Evolutionary conservation across 2,113 vertebrate genomes (phyloP).

Genomic region (Stigmatopora nigra): DNA sequence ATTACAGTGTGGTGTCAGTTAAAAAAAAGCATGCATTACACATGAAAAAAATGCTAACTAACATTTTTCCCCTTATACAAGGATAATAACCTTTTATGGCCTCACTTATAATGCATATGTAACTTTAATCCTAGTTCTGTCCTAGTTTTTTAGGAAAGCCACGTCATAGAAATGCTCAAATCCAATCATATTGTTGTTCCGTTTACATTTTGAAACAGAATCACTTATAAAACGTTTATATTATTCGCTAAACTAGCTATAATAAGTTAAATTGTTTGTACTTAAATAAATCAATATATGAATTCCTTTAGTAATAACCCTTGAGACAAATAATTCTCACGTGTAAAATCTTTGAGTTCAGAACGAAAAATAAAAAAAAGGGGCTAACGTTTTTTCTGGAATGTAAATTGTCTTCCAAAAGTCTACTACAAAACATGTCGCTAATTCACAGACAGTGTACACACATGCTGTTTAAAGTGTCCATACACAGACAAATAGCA

Average conservation of each 20-base stretch:
- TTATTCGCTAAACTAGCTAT: slow-evolving; percentile 76
- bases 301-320: slow-evolving; percentile 69
- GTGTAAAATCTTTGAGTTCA: slow-evolving; percentile 51
- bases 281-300: slow-evolving; percentile 80
- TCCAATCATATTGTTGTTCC: slow-evolving; percentile 48
- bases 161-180: slow-evolving; percentile 48
- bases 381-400: slow-evolving; percentile 57
- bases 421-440: slow-evolving; percentile 56
- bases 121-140: slow-evolving; percentile 33
- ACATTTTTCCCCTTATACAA: slow-evolving; percentile 48
- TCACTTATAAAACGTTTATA: slow-evolving; percentile 70
- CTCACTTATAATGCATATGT: neutral
- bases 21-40: slow-evolving; percentile 63
- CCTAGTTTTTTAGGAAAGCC: slow-evolving; percentile 23
- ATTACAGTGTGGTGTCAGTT: slow-evolving; percentile 36
- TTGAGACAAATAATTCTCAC: slow-evolving; percentile 57
- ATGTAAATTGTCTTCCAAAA: slow-evolving; percentile 67
- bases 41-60: slow-evolving; percentile 62
- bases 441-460: slow-evolving; percentile 58
- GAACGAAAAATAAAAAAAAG: slow-evolving; percentile 70
- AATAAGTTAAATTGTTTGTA: slow-evolving; percentile 81
- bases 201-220: slow-evolving; percentile 56
- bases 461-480: slow-evolving; percentile 57
- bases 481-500: slow-evolving; percentile 48
- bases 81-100: slow-evolving; percentile 39